Evolutionary conservation across 2,888 invertebrate genomes (phyloP), one percentile per base, ranked within the genome.

Genomic region (Rapana venosa): DNA sequence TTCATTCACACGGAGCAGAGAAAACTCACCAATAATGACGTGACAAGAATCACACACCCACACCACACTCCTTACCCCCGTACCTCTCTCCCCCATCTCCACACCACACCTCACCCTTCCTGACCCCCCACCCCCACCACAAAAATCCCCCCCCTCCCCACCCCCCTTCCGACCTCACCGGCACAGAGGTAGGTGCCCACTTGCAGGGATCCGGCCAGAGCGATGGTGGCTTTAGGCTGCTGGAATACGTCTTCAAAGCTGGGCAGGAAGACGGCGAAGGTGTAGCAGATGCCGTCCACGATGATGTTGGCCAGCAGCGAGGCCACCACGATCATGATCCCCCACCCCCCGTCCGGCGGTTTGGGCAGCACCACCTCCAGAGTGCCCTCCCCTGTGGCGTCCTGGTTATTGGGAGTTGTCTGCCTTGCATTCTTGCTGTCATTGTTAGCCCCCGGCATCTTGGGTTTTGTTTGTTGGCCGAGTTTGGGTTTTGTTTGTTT

Each of bases 281-380:
- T 98, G 97, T 98, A 98, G 90, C 98, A 98, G 93, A 99, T 98
- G 77, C 99, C 99, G 95, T 99, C 99, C 30, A 99, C 98, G 85
- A 99, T 97, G 86, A 99, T 97, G 96, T 99, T 99, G 96, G 98
- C 98, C 96, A 98, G 97, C 96, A 99, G 99, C 0, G 99, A 98
- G 0, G 98, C 98, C 0, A 97, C 97, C 5, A 99, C 98, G 89
- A 99, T 97, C 86, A 98, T 97, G 99, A 99, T 99, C 61, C 98
- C 99, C 97, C 98, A 99, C 22, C 99, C 99, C n/a, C 99, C 95
- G 91, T 95, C 95, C 15, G 95, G 96, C 0, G 95, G 95, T 22
- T 94, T 94, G 26, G 95, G 95, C 86, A 95, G 95, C 88, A 93
- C 93, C 90, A 94, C 92, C 56, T 91, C 91, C 83, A 84, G 47